A percentile compares a stretch with the other conserved stretches of the same genome.
Evolutionary conservation across 2,113 vertebrate species (phyloP).

Genomic region (Nansenia antarctica): DNA sequence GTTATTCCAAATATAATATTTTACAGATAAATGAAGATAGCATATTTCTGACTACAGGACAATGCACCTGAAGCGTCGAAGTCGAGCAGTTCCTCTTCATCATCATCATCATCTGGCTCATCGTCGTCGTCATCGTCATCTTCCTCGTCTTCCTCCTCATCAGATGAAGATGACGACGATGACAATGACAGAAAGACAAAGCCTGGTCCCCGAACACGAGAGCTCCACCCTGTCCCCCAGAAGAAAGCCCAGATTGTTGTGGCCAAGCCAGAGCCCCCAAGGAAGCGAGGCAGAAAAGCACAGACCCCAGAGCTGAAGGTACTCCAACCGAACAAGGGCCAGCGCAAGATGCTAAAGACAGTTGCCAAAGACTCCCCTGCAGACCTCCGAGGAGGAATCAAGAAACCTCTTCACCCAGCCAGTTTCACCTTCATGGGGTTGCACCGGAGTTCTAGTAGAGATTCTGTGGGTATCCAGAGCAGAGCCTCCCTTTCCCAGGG

Average conservation of each 20-base stretch:
- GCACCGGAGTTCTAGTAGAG: constrained; percentile 53
- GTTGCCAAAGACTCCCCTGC: constrained; percentile 55
- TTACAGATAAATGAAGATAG: neutral
- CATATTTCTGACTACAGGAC: constrained; percentile 71
- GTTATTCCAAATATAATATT: neutral
- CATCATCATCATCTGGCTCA: constrained; percentile 55
- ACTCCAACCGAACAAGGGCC: constrained; percentile 74
- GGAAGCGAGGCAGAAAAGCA: constrained; percentile 87
- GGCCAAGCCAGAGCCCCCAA: constrained; percentile 84
- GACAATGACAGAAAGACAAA: constrained; percentile 73
- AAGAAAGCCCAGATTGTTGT: constrained; percentile 96
- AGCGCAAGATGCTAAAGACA: constrained; percentile 80
- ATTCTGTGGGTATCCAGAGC: constrained; percentile 35
- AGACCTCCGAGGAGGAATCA: constrained; percentile 63
- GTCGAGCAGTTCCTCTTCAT: constrained; percentile 76
- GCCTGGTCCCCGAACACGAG: constrained; percentile 78
- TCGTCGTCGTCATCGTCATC: constrained; percentile 79
- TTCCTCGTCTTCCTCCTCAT: constrained; percentile 87
- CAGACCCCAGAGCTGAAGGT: constrained; percentile 84
- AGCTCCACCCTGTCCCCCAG: constrained; percentile 90
- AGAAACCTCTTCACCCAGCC: constrained; percentile 74
- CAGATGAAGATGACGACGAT: constrained; percentile 72
- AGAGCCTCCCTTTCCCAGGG: constrained; percentile 43
- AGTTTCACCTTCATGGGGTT: constrained; percentile 79
- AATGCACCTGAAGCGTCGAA: constrained; percentile 76